Evolutionary conservation across 92 coral and sea anemone genomes (phyloP).

Genomic region (Palythoa caribaeorum): DNA sequence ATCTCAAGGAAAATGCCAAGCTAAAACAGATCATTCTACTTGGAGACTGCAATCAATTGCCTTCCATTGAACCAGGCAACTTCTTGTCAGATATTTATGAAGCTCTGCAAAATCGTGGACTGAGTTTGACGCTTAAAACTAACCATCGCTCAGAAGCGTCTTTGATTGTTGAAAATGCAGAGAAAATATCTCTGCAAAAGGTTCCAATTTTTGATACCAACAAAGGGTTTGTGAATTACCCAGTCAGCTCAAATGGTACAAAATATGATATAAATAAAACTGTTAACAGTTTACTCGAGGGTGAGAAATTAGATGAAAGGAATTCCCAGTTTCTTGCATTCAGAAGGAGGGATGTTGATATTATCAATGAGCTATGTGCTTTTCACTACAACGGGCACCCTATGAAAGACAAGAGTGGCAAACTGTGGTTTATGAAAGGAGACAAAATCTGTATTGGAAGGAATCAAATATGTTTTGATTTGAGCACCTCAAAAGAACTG

Average conservation of each 20-base stretch:
- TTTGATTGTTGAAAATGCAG: slow-evolving; percentile 60
- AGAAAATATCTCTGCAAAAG: slow-evolving; percentile 39
- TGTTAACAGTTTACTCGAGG: slow-evolving; percentile 9
- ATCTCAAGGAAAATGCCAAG: slow-evolving; percentile 12
- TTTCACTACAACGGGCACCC: slow-evolving; percentile 40
- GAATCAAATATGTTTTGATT: slow-evolving; percentile 45
- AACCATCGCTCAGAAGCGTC: slow-evolving; percentile 63
- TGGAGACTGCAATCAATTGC: slow-evolving; percentile 62
- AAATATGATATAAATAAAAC: background rate
- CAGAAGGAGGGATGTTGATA: slow-evolving; percentile 44
- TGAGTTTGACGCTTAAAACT: slow-evolving; percentile 27
- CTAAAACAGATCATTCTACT: slow-evolving; percentile 55
- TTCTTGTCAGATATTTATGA: slow-evolving; percentile 53
- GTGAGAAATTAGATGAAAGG: background rate
- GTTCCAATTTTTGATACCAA: slow-evolving; percentile 45
- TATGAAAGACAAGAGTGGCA: slow-evolving; percentile 41
- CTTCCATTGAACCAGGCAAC: slow-evolving; percentile 74
- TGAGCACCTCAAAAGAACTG: background rate
- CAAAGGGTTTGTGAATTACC: slow-evolving; percentile 43
- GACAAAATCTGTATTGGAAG: slow-evolving; percentile 65
- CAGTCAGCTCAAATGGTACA: background rate
- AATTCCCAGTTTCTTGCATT: slow-evolving; percentile 60
- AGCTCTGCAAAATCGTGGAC: slow-evolving; percentile 23
- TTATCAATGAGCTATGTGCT: slow-evolving; percentile 60
- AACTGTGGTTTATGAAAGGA: slow-evolving; percentile 30